These are phyloP conservation scores for Rhogogaster chlorosoma DNA, from an alignment of 2,888 invertebrate genomes.

Conservation along the genomic window DNA sequence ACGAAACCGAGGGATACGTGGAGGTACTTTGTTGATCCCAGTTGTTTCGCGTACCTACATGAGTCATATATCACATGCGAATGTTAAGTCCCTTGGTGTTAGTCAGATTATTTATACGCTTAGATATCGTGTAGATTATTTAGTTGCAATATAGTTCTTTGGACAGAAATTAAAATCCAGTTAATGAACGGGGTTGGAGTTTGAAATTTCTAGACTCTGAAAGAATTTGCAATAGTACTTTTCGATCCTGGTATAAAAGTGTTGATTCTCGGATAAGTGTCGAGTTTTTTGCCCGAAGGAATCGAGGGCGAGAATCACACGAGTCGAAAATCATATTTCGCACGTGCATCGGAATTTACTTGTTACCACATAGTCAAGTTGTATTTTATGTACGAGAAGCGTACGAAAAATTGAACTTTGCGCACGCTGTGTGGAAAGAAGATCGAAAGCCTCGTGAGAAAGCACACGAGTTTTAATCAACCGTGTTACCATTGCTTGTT, in stretches of 20 bases:
- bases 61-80: background rate
- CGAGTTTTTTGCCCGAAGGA: too few species aligned
- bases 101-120: background rate
- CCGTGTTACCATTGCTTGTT: background rate
- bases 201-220: background rate
- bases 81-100: background rate
- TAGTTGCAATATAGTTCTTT: background rate
- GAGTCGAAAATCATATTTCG: too few species aligned
- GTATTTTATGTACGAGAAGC: too few species aligned
- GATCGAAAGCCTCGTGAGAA: background rate
- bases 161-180: background rate
- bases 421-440: too few species aligned
- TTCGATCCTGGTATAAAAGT: too few species aligned
- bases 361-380: too few species aligned
- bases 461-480: background rate
- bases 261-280: too few species aligned
- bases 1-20: constrained; percentile 6
- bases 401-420: too few species aligned
- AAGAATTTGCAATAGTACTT: background rate
- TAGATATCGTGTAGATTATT: background rate
- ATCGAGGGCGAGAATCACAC: too few species aligned
- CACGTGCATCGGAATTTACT: too few species aligned
- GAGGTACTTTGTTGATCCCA: background rate
- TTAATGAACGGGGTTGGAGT: background rate
- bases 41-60: constrained; percentile 1